Base-by-base conservation (phyloP, 2,888 invertebrate species). In the Dorcus parallelipipedus region DNA sequence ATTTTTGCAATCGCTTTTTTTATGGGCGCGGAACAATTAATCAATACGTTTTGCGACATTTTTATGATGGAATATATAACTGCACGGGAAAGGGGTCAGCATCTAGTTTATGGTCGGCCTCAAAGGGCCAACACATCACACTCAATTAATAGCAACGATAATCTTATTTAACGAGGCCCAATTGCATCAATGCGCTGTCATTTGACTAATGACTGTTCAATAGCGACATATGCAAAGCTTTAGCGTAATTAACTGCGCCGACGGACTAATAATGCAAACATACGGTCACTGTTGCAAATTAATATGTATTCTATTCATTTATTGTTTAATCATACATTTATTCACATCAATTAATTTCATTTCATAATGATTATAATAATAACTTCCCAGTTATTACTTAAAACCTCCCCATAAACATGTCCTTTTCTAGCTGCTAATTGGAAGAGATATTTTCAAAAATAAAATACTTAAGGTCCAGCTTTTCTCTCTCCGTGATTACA, bases 61-160 rank as follows among this genome's bases (percentile, higher is more conserved):
- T 76, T 76, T 76, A 76, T 73, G 72, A 71, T 70, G 71, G 67
- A 69, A 67, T 49, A 55, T 49, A 55, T 62, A 64, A 61, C 67
- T 66, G 67, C 64, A 64, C 66, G 65, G 66, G 68, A 67, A 71
- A 69, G 72, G 73, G 73, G 72, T 72, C 73, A 72, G 67, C 68
- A 62, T 63, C 63, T 75, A 68, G 72, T 73, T 76, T 75, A 76
- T 73, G 67, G 68, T 58, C 52, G 60, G 71, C 70, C 76, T 67
- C 76, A 52, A 57, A 57, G 71, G 76, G 68, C 64, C 72, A 66
- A 76, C 75, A 69, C 73, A 75, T 77, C 76, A 76, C 71, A 64
- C 68, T 64, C 76, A 76, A 76, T 77, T 77, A 76, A 77, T 76
- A 73, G 72, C 72, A 69, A 74, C 72, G 75, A 76, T 77, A 77